phyloP scores from a whole-genome alignment of 1,140 invertebrate species.

The Meteorus sp. region DNA sequence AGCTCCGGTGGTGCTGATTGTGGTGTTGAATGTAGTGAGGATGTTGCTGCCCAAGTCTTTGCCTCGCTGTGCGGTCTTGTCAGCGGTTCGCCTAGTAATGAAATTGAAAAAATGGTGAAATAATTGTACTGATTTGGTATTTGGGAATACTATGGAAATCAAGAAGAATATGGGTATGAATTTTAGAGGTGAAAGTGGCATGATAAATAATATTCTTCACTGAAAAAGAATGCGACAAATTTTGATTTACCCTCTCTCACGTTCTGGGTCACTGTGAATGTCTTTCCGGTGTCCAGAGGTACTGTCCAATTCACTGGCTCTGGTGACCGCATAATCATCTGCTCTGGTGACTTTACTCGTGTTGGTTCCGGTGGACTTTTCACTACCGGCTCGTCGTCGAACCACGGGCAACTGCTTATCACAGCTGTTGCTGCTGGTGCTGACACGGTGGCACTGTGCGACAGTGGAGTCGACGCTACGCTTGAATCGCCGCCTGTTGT shows the following conservation, averaged over 20 bases:
- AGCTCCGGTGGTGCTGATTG: constrained; percentile 69
- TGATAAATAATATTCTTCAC: not conserved
- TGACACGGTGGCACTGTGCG: constrained; percentile 37
- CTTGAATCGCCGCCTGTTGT: constrained; percentile 52
- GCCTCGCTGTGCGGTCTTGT: constrained; percentile 72
- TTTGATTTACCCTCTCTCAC: constrained; percentile 78
- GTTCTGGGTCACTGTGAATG: constrained; percentile 89
- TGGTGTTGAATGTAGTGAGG: constrained; percentile 63
- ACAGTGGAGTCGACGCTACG: constrained; percentile 50
- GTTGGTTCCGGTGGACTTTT: constrained; percentile 90
- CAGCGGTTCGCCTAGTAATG: constrained; percentile 54
- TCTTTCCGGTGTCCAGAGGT: constrained; percentile 88
- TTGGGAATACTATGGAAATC: not conserved
- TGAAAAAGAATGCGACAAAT: not conserved
- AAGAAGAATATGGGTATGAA: no score
- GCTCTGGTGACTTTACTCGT: constrained; percentile 88
- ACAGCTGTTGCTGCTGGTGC: constrained; percentile 37
- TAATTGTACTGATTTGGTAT: constrained; percentile 18
- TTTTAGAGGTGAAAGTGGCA: no score
- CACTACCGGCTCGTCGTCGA: constrained; percentile 71
- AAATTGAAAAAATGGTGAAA: no score
- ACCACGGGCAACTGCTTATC: constrained; percentile 59
- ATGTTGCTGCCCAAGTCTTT: constrained; percentile 68
- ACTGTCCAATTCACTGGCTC: constrained; percentile 94
- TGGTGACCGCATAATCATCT: constrained; percentile 86